Evolutionary conservation across 2,113 vertebrate species (phyloP).

Genomic region (Vulpes ferrilata): DNA sequence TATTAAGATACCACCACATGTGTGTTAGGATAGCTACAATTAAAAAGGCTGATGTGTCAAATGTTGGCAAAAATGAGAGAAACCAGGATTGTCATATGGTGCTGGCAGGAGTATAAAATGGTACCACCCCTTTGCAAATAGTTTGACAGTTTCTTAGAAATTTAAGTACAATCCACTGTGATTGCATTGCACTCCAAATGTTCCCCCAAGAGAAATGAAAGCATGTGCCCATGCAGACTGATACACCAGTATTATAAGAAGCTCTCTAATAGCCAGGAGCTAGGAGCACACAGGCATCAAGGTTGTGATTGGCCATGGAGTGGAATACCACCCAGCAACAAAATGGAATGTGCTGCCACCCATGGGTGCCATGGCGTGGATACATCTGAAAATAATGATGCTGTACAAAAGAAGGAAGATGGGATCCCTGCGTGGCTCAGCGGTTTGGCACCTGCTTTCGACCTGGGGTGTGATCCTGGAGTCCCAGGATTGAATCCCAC

Average conservation of each 20-base stretch:
- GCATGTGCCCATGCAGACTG: neutral
- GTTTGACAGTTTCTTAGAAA: neutral
- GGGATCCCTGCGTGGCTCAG: no score
- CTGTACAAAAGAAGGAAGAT: neutral
- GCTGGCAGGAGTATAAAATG: neutral
- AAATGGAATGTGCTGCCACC: neutral
- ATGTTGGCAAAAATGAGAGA: neutral
- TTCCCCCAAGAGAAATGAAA: neutral
- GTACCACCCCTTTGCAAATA: neutral
- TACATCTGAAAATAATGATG: neutral
- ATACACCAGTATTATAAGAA: neutral
- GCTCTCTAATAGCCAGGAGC: neutral
- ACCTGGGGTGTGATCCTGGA: no score
- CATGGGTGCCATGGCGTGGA: neutral
- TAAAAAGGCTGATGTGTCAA: neutral
- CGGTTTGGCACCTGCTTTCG: no score
- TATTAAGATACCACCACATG: accelerated
- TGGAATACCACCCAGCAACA: neutral
- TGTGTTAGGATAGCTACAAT: neutral
- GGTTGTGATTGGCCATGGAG: no score
- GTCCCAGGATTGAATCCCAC: no score
- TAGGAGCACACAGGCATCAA: accelerated
- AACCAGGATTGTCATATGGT: neutral
- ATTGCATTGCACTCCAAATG: neutral
- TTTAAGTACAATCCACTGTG: no score